Base-by-base conservation (phyloP, 2,888 invertebrate species). In the Poecilus cupreus region DNA sequence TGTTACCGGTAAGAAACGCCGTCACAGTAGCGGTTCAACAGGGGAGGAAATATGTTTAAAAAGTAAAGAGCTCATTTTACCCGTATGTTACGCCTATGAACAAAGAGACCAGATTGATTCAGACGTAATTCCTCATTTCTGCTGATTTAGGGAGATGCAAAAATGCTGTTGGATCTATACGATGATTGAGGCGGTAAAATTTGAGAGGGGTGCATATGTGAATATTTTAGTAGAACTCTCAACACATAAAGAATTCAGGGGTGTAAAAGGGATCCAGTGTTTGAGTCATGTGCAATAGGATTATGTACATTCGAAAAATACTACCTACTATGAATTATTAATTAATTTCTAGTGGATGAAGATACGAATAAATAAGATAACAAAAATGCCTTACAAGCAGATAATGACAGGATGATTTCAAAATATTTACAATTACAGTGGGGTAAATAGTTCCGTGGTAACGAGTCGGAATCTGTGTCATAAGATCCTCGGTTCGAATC, bases 121-220 rank as follows among this genome's bases (percentile, higher is more conserved):
- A 60, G 24, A 60, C 60, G 60, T 60, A 60, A 60, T 60, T 26
- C 60, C 26, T 60, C 24, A 60, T 60, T 26, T 26, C 26, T 24
- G 60, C 26, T 24, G 60, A 26, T 60, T 32, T 5, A n/a, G 39
- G 26, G 13, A 26, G 13, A 60, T 60, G 60, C 60, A 60, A 60
- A 26, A 60, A 60, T 60, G 60, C 26, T 26, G 60, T 26, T 60
- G 60, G 60, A 60, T 24, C 13, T 26, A n/a, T 1, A 60, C 24
- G n/a, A 60, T 24, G 60, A 60, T 60, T 26, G 60, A 60, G 60
- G 60, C 60, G 60, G 24, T 60, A 60, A 26, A 20, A 60, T 60
- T 43, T 26, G 0, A 26, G 60, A 24, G 60, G 43, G 60, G 60
- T 60, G 60, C 60, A 60, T 60, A 60, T 60, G 60, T 60, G 60